Conservation (phyloP, 1,140 invertebrate species). For the Drosophila funebris region DNA sequence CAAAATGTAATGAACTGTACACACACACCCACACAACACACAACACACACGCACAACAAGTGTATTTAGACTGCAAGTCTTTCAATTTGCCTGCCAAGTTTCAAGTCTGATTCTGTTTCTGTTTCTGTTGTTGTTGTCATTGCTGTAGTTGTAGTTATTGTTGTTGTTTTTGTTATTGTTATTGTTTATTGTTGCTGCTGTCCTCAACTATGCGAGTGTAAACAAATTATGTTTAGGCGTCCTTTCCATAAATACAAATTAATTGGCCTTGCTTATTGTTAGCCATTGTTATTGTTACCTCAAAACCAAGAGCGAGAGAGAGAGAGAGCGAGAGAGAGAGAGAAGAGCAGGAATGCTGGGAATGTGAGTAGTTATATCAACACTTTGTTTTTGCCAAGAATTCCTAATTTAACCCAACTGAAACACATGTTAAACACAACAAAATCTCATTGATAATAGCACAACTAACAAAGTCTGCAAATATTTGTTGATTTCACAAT, state of each 20-base stretch:
- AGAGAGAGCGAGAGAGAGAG: not conserved
- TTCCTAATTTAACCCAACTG: not conserved
- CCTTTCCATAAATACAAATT: constrained; percentile 45
- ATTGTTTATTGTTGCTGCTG: constrained; percentile 5
- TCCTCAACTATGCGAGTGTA: constrained; percentile 11
- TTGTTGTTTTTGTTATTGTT: not conserved
- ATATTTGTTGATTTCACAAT: not conserved
- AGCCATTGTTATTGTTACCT: constrained; percentile 15
- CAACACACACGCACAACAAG: constrained; percentile 11
- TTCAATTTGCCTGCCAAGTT: constrained; percentile 31
- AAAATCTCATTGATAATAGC: constrained; percentile 7
- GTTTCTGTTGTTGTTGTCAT: not conserved
- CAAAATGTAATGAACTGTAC: constrained; percentile 51
- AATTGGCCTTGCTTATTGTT: constrained; percentile 46
- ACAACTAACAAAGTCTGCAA: not conserved
- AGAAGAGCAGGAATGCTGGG: not conserved
- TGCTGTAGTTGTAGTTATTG: constrained; percentile 5
- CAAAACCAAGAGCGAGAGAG: not conserved
- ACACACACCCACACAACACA: constrained; percentile 9
- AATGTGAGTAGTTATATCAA: not conserved
- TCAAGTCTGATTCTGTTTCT: no score
- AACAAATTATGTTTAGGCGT: constrained; percentile 28
- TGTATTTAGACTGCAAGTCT: constrained; percentile 37
- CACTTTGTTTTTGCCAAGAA: not conserved
- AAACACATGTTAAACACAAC: not conserved